Evolutionary conservation across 2,888 invertebrate species (phyloP).

Genomic region (Hedychridium roseum): DNA sequence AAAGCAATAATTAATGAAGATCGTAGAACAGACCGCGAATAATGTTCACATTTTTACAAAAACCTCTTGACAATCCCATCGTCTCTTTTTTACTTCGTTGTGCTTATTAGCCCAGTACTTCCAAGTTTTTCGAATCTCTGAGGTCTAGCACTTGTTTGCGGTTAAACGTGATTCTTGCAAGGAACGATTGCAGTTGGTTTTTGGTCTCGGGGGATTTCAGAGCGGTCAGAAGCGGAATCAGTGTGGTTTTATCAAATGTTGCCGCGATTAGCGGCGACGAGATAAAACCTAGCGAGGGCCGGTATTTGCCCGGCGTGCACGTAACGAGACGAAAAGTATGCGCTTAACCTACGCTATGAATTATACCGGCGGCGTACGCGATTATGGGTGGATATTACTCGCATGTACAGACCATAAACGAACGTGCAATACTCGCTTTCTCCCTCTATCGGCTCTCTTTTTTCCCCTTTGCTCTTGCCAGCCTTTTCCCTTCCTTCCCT

Average conservation of each 20-base stretch:
- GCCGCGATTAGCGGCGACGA: background rate
- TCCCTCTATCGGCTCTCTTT: background rate
- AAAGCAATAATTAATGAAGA: too few species aligned
- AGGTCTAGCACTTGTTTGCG: too few species aligned
- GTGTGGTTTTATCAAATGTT: background rate
- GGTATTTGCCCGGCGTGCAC: conserved; percentile 18
- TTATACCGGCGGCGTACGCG: conserved; percentile 51
- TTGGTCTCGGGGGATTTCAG: too few species aligned
- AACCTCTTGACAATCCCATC: too few species aligned
- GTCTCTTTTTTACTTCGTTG: too few species aligned
- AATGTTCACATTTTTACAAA: too few species aligned
- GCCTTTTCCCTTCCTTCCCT: background rate
- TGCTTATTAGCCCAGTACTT: too few species aligned
- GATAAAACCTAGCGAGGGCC: background rate
- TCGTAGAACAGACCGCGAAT: too few species aligned
- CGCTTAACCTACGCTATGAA: conserved; percentile 48
- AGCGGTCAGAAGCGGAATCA: background rate
- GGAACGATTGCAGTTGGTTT: background rate
- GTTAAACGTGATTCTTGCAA: too few species aligned
- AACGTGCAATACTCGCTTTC: conserved; percentile 29
- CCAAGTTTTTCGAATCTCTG: too few species aligned
- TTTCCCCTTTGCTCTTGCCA: conserved; percentile 1
- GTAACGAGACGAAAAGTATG: conserved; percentile 47
- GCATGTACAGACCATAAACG: conserved; percentile 45
- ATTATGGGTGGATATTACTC: conserved; percentile 57